These are phyloP conservation scores for Lytechinus variegatus DNA, from an alignment of 35 echinoderm and acorn worm species.

Conservation along the genomic window DNA sequence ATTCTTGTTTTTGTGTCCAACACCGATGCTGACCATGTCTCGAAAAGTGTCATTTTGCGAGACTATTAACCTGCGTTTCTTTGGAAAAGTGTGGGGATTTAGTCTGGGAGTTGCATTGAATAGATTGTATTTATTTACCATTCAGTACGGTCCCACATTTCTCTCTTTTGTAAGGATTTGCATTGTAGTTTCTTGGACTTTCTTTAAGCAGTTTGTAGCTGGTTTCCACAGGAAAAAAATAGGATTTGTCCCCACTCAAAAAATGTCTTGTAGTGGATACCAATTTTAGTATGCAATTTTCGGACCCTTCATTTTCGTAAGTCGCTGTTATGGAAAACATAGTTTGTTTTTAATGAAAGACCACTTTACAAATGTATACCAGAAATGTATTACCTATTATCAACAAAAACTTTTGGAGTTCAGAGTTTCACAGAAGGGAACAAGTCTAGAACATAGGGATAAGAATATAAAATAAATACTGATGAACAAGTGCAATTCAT, in stretches of 20 bases:
- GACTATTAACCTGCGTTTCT: not conserved
- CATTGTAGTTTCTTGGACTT: not conserved
- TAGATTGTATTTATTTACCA: not conserved
- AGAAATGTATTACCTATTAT: too few species aligned
- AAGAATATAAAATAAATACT: too few species aligned
- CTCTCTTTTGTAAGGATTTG: not conserved
- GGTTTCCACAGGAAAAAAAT: not conserved
- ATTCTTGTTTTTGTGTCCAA: conserved; percentile 30
- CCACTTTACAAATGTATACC: too few species aligned
- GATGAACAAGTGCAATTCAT: too few species aligned
- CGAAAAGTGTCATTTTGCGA: not conserved
- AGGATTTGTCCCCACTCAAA: not conserved
- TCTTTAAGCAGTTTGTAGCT: not conserved
- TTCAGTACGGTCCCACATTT: not conserved
- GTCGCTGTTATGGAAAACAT: not conserved
- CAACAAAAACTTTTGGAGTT: too few species aligned
- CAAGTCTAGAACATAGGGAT: too few species aligned
- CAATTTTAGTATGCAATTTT: not conserved
- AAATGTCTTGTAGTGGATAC: not conserved
- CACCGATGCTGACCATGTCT: not conserved
- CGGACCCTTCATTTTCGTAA: not conserved
- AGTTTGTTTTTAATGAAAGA: too few species aligned
- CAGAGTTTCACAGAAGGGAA: too few species aligned
- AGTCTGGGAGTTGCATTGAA: not conserved
- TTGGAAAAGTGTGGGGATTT: not conserved